Evolutionary conservation across 2,113 vertebrate species (phyloP).

Genomic region (Galemys pyrenaicus): DNA sequence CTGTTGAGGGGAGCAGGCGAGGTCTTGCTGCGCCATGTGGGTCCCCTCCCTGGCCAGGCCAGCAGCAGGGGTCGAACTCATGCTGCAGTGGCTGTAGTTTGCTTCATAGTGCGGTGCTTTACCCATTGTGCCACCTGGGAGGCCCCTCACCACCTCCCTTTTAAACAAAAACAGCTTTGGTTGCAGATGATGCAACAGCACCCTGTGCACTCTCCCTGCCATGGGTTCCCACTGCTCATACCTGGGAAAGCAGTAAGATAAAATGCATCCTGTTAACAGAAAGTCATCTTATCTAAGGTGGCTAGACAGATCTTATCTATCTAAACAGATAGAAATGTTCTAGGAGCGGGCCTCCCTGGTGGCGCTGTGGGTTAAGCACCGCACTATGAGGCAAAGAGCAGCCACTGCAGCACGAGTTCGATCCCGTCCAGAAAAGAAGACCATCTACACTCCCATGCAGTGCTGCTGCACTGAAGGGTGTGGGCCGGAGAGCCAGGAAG

Average conservation of each 20-base stretch:
- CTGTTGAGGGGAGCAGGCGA: too few relatives aligned
- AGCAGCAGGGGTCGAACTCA: too few relatives aligned
- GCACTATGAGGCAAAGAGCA: too few relatives aligned
- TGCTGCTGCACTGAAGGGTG: rapidly evolving
- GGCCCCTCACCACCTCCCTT: neutral
- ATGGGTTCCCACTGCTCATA: neutral
- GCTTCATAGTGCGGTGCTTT: too few relatives aligned
- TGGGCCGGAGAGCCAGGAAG: neutral
- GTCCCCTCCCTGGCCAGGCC: too few relatives aligned
- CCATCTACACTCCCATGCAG: rapidly evolving
- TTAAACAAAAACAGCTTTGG: neutral
- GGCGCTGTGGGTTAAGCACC: too few relatives aligned
- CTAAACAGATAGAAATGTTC: neutral
- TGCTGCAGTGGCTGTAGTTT: too few relatives aligned
- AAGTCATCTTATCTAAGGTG: neutral
- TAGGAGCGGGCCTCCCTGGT: neutral
- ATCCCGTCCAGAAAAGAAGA: too few relatives aligned
- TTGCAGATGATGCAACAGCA: neutral
- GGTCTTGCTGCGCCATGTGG: too few relatives aligned
- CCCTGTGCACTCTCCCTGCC: neutral
- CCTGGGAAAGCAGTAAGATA: neutral
- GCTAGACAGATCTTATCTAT: too few relatives aligned
- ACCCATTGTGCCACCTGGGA: too few relatives aligned
- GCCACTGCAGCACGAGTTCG: too few relatives aligned
- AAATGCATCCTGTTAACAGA: neutral